Evolutionary conservation across 2,888 invertebrate species (phyloP).

Genomic region (Drosophila helvetica): DNA sequence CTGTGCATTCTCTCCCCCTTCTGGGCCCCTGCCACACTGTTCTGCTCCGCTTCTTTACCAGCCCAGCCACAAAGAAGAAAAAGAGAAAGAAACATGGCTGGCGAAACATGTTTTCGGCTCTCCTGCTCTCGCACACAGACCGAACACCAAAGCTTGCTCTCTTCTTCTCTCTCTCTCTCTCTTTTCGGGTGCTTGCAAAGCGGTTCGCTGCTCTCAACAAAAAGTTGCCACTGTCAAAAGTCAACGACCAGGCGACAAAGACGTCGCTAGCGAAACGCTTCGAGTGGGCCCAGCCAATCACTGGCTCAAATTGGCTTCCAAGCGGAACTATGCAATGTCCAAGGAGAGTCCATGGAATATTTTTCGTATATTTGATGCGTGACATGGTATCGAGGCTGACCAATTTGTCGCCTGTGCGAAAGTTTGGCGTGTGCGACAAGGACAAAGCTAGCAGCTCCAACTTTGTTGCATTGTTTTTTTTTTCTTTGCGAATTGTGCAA

Average conservation of each 20-base stretch:
- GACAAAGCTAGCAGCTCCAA: slow-evolving; percentile 26
- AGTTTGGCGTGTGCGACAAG: slow-evolving; percentile 18
- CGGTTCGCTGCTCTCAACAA: slow-evolving; percentile 4
- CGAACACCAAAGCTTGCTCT: slow-evolving; percentile 13
- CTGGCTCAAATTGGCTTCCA: background rate
- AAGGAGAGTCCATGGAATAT: no score
- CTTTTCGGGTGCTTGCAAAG: slow-evolving; percentile 2
- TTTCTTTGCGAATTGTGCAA: slow-evolving; percentile 43
- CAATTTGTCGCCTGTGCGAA: slow-evolving; percentile 18
- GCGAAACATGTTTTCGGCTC: slow-evolving; percentile 56
- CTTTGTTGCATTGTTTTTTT: slow-evolving; percentile 13
- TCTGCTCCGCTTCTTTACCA: slow-evolving; percentile 17
- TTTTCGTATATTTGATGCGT: background rate
- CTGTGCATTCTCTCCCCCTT: slow-evolving; percentile 52
- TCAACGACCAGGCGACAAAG: slow-evolving; percentile 61
- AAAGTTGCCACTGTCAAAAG: slow-evolving; percentile 54
- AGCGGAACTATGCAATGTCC: background rate
- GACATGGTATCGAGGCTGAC: background rate
- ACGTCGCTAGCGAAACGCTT: slow-evolving; percentile 16
- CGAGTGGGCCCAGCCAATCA: slow-evolving; percentile 3
- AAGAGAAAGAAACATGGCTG: slow-evolving; percentile 65
- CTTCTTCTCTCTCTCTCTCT: background rate
- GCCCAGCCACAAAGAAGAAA: slow-evolving; percentile 45
- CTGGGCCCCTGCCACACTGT: slow-evolving; percentile 28
- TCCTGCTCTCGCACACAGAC: slow-evolving; percentile 1